These are phyloP conservation scores for Sycophaga agraensis DNA, from an alignment of 1,140 invertebrate genomes.

Conservation along the genomic window DNA sequence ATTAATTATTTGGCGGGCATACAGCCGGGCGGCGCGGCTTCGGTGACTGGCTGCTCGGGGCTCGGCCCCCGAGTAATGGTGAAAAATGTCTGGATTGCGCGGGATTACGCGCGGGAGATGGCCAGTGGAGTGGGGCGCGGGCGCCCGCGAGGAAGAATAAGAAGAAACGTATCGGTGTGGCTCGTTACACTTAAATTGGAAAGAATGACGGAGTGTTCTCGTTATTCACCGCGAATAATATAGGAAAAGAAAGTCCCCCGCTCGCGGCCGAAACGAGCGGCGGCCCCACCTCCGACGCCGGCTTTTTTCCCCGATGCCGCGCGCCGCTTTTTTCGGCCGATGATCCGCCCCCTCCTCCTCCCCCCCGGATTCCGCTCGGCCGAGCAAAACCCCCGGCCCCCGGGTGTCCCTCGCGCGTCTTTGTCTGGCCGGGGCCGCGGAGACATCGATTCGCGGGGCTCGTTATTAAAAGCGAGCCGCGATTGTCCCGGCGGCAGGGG, in stretches of 20 bases:
- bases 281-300: no score
- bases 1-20: constrained; percentile 58
- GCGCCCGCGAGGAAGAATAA: constrained; percentile 49
- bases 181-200: constrained; percentile 60
- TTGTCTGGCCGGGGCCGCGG: no score
- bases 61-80: constrained; percentile 49
- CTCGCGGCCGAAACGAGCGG: constrained; percentile 16
- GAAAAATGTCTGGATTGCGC: constrained; percentile 58
- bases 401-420: no score
- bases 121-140: constrained; percentile 33
- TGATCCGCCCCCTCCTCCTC: no score
- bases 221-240: constrained; percentile 57
- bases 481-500: no score
- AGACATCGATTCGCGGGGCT: no score
- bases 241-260: constrained; percentile 46
- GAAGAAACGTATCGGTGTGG: constrained; percentile 58
- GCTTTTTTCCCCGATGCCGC: no score
- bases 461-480: no score
- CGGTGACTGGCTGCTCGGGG: constrained; percentile 27
- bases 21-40: constrained; percentile 41
- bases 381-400: no score
- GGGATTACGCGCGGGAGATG: constrained; percentile 52
- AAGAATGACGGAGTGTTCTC: constrained; percentile 58
- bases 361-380: no score
- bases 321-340: no score